phyloP scores from a whole-genome alignment of 1,140 invertebrate genomes.

The Venturia canescens region DNA sequence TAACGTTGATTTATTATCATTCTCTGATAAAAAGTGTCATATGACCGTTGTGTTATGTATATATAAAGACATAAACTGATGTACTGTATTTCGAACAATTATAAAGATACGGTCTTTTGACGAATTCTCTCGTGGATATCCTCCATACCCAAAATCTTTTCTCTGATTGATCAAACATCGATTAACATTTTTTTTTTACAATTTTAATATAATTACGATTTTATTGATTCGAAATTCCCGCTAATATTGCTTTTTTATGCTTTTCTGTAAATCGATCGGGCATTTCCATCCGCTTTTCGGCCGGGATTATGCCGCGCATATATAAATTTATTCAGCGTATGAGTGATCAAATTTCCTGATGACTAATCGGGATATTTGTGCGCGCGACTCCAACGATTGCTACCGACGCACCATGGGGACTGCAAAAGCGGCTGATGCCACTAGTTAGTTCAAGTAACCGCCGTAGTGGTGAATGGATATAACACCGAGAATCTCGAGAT shows the following conservation, averaged over 20 bases:
- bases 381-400: background rate
- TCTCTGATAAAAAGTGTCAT: slow-evolving; percentile 51
- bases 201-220: background rate
- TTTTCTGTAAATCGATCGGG: too few relatives aligned
- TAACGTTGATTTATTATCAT: slow-evolving; percentile 59
- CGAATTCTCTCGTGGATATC: background rate
- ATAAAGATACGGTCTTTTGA: slow-evolving; percentile 38
- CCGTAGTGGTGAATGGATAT: too few relatives aligned
- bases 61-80: slow-evolving; percentile 63
- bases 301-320: too few relatives aligned
- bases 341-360: background rate
- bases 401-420: background rate
- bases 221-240: too few relatives aligned
- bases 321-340: background rate
- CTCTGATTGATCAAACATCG: too few relatives aligned
- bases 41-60: slow-evolving; percentile 66
- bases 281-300: too few relatives aligned
- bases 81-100: slow-evolving; percentile 62
- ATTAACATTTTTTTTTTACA: background rate
- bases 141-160: background rate
- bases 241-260: too few relatives aligned
- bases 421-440: too few relatives aligned
- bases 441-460: too few relatives aligned
- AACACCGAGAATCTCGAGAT: too few relatives aligned
- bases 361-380: background rate